Base-by-base conservation (phyloP, 2,888 invertebrate genomes). In the Pandemis cinnamomeana region DNA sequence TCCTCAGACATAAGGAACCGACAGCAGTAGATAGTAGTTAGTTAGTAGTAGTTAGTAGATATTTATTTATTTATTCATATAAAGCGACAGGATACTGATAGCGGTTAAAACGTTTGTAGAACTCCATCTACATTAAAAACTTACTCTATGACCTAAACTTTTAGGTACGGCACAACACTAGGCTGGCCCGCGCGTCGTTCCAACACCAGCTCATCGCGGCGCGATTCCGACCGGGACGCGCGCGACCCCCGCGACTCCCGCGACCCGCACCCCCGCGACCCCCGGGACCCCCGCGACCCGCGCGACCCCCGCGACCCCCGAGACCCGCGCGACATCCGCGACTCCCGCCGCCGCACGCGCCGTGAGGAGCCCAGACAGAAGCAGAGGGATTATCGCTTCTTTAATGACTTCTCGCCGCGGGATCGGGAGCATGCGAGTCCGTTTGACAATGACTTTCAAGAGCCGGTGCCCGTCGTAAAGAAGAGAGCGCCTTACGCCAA, bases 361-460 rank as follows among this genome's bases (percentile, higher is more conserved):
- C 82, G 84, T 0, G 85, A 87, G 76, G 77, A 80, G 11, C 78
- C 82, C 0, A 73, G 79, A 63, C 78, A 80, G 62, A 77, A 27
- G 27, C 58, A 82, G 70, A 75, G 85, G 11, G 84, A 89, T 77
- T 95, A 95, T 72, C 86, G 95, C 58, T 95, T 96, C 85, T 96
- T 96, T 20, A 95, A 95, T 79, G 96, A 96, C 83, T 96, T 96
- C 85, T 95, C 95, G 0, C 95, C 95, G 41, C 86, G 94, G 13
- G 94, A 93, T 7, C 83, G 91, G 7, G 93, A 92, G 13, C 94
- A 93, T 71, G 87, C 90, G 41, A 95, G 95, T 62, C 96, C 95
- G 0, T 96, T 96, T 82, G 96, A 96, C 75, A 95, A 95, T 77
- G 95, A 96, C 77, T 95, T 95, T 80, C 92, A 94, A 0, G 95